Conservation (phyloP, 64 coral and sea anemone genomes). For the Porites lutea region DNA sequence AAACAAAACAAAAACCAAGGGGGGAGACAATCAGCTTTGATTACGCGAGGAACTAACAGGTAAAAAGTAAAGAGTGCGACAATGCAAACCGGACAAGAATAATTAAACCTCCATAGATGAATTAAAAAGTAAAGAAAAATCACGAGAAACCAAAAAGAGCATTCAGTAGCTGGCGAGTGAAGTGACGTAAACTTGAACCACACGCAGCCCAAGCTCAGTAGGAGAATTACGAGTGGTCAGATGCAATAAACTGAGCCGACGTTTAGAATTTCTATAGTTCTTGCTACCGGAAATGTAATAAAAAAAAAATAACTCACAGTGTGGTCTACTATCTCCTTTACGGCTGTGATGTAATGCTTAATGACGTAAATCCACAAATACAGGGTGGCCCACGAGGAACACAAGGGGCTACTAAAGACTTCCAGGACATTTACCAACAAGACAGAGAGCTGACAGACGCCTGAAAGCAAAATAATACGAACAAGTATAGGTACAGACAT, state of each 20-base stretch:
- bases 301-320: neutral
- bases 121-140: too few species aligned
- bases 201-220: too few species aligned
- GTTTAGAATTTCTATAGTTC: neutral
- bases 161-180: too few species aligned
- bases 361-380: slow-evolving; percentile 38
- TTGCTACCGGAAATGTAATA: neutral
- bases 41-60: too few species aligned
- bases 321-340: slow-evolving; percentile 32
- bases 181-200: too few species aligned
- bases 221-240: too few species aligned
- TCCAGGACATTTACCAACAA: neutral
- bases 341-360: slow-evolving; percentile 45
- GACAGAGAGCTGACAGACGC: neutral
- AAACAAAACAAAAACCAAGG: neutral
- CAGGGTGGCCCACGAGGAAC: slow-evolving; percentile 34
- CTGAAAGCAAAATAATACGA: neutral
- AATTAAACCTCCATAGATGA: too few species aligned
- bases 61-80: too few species aligned
- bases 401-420: neutral
- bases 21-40: neutral
- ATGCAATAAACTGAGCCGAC: neutral
- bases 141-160: too few species aligned
- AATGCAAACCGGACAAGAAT: too few species aligned
- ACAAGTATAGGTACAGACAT: neutral